Conservation (phyloP, 2,888 invertebrate genomes). For the Cyclophora punctaria region DNA sequence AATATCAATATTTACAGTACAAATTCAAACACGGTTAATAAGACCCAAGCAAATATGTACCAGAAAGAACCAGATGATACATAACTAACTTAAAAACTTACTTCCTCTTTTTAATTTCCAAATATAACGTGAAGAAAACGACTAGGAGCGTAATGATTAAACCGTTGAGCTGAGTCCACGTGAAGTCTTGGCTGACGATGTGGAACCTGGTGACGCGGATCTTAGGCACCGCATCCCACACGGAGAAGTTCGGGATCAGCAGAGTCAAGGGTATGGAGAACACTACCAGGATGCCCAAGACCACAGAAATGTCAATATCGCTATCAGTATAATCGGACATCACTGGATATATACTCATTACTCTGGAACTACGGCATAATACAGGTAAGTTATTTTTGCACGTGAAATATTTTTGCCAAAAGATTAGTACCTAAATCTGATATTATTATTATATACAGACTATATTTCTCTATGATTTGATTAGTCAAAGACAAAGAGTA, state of each 20-base stretch:
- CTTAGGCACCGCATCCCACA: slow-evolving; percentile 58
- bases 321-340: slow-evolving; percentile 30
- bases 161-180: slow-evolving; percentile 52
- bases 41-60: too few relatives aligned
- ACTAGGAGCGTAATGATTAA: slow-evolving; percentile 31
- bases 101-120: slow-evolving; percentile 59
- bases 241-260: slow-evolving; percentile 49
- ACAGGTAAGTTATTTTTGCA: slow-evolving; percentile 1
- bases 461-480: too few relatives aligned
- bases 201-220: slow-evolving; percentile 45
- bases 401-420: too few relatives aligned
- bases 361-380: not conserved
- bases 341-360: slow-evolving; percentile 4
- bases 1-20: too few relatives aligned
- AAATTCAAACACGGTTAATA: too few relatives aligned
- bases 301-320: slow-evolving; percentile 29
- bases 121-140: slow-evolving; percentile 50
- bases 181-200: slow-evolving; percentile 36
- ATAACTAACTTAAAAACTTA: slow-evolving; percentile 23
- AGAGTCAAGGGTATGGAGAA: slow-evolving; percentile 55
- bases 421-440: too few relatives aligned
- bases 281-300: slow-evolving; percentile 33
- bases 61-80: too few relatives aligned
- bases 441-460: too few relatives aligned
- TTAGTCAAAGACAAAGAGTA: too few relatives aligned